Evolutionary conservation across 2,888 invertebrate species (phyloP), one percentile per base, ranked within the genome.

Genomic region (Hirtodrosophila confusa): DNA sequence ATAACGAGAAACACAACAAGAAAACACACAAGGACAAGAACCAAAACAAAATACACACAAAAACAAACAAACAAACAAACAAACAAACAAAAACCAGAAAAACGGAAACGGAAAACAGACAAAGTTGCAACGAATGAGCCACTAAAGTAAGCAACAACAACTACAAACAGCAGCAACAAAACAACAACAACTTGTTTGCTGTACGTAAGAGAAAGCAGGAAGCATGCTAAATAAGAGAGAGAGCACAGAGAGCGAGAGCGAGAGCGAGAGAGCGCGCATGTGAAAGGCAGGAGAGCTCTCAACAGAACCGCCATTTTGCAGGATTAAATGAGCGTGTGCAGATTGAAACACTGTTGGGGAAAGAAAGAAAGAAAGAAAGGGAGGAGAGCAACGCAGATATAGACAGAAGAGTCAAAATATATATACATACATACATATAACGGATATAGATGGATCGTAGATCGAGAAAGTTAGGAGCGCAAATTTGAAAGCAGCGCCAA

Each of bases 101-200:
- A 75, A 66, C 47, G 56, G 55, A 60, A 72, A 83, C 78, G 80
- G 78, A 80, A 86, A 84, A 80, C 86, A 84, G 75, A 86, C 83
- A 77, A 82, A 80, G 72, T 68, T 80, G 63, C 86, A 85, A 79
- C 83, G 79, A 88, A 86, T 58, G 78, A 83, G 87, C 85, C 87
- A 82, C 75, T 68, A 75, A 67, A 63, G 24, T 12, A 47, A 55
- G 39, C 11, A 62, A 56, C 12, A 65, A 61, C 23, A 49, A 41
- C 37, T 39, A 27, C 31, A 49, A 49, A 35, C 24, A 33, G n/a
- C n/a, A n/a, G n/a, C n/a, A n/a, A n/a, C n/a, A n/a, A n/a, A n/a
- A n/a, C n/a, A n/a, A n/a, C n/a, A n/a, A n/a, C n/a, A n/a, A n/a
- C n/a, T n/a, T n/a, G n/a, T n/a, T n/a, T n/a, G n/a, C n/a, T n/a